Evolutionary conservation across 1,140 invertebrate genomes (phyloP), one percentile per base, ranked within the genome.

Genomic region (Euwallacea fornicatus): DNA sequence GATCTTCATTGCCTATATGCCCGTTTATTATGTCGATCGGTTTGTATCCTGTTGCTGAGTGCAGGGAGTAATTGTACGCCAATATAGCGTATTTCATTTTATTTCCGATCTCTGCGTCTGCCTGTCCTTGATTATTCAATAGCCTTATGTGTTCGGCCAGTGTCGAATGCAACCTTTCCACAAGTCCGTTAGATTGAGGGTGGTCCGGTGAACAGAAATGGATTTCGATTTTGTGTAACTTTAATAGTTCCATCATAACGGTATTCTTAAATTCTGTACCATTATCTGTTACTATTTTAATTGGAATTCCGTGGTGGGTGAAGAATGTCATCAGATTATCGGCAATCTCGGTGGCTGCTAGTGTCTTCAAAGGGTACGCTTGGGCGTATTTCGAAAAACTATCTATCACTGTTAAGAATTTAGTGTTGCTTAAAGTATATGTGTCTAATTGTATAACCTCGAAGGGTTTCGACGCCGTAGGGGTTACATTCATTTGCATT

Each of bases 161-260:
- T 50, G 47, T 50, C 10, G 47, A 50, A 50, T 50, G 47, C 13
- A 50, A 13, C 3, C 47, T 50, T 50, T n/a, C n/a, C n/a, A n/a
- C n/a, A n/a, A n/a, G n/a, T n/a, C n/a, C n/a, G n/a, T n/a, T n/a
- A n/a, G n/a, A 80, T 66, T 79, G 77, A 0, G 79, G 78, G 41
- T 78, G 79, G 55, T 78, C 71, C 8, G 76, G 73, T 4, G 78
- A 78, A 7, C 71, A 71, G 21, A 80, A 77, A 11, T 79, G 76
- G 11, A 80, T 76, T 8, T 76, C 54, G 41, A 80, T 77, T 53
- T 78, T 77, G 70, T 78, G 78, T 9, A 73, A 10, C 66, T 72
- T 56, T 54, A 74, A 74, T 43, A 79, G 53, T 69, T 79, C 75
- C 15, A 58, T 70, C 13, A 77, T 59, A 11, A 71, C 46, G 3